Conservation (phyloP, 1,140 invertebrate species). For the Gonatopus flavifemur region DNA sequence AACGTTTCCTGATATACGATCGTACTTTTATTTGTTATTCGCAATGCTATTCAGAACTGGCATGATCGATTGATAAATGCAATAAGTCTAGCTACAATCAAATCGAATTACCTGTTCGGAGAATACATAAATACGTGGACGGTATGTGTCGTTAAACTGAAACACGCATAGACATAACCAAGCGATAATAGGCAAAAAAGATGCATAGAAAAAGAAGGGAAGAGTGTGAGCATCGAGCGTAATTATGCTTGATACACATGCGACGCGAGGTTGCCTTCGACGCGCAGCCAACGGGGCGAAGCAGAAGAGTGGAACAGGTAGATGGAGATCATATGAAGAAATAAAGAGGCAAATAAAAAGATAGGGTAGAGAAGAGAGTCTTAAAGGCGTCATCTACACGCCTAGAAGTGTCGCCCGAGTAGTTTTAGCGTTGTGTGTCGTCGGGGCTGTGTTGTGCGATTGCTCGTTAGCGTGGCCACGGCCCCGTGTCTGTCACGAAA, state of each 20-base stretch:
- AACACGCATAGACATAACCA: no score
- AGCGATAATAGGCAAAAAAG: no score
- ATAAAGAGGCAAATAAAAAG: background rate
- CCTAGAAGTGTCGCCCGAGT: slow-evolving; percentile 47
- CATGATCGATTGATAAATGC: no score
- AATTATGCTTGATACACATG: slow-evolving; percentile 35
- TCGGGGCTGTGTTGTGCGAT: slow-evolving; percentile 46
- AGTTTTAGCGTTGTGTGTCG: no score
- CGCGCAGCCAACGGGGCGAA: background rate
- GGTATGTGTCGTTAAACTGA: no score
- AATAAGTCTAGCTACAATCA: no score
- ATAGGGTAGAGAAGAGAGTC: slow-evolving; percentile 28
- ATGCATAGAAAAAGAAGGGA: no score
- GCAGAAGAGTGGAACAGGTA: background rate
- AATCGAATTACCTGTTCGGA: no score
- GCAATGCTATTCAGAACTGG: no score
- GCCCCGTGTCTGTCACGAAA: slow-evolving; percentile 61
- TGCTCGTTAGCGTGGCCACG: slow-evolving; percentile 58
- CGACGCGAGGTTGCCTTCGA: background rate
- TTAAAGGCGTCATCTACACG: slow-evolving; percentile 43
- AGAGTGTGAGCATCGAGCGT: slow-evolving; percentile 22
- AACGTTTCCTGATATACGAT: background rate
- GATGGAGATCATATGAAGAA: slow-evolving; percentile 2
- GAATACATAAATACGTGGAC: no score
- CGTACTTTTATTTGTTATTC: no score